Percentiles rank a stretch among this genome's conserved stretches.
Evolutionary conservation across 2,113 vertebrate genomes (phyloP).

Genomic region (Alligator mississippiensis): DNA sequence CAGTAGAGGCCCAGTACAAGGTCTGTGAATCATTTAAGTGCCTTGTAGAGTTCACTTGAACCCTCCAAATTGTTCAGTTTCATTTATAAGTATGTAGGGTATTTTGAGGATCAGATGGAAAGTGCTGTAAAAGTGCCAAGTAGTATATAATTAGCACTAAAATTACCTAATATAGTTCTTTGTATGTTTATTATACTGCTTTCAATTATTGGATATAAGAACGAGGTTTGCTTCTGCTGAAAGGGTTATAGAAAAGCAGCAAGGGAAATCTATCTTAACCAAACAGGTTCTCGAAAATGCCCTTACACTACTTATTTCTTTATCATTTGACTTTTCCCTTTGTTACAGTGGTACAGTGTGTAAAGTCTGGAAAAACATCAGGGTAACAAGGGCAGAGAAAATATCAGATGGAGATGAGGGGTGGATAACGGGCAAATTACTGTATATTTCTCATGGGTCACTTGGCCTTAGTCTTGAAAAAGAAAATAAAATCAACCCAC

Average conservation of each 20-base stretch:
- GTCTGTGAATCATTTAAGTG: not conserved
- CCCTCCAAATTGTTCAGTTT: constrained; percentile 66
- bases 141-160: constrained; percentile 18
- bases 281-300: constrained; percentile 26
- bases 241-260: constrained; percentile 8
- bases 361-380: constrained; percentile 74
- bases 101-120: constrained; percentile 59
- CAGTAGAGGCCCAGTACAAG: not conserved
- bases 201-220: not conserved
- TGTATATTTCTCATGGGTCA: constrained; percentile 72
- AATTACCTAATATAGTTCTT: not conserved
- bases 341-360: constrained; percentile 51
- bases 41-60: constrained; percentile 38
- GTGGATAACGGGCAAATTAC: constrained; percentile 69
- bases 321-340: constrained; percentile 64
- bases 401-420: constrained; percentile 73
- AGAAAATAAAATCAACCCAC: constrained; percentile 18
- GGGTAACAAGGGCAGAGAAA: constrained; percentile 72
- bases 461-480: constrained; percentile 69
- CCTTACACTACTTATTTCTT: constrained; percentile 4
- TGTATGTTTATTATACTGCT: not conserved
- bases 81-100: constrained; percentile 53
- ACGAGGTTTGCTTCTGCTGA: constrained; percentile 17
- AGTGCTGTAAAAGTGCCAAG: constrained; percentile 46
- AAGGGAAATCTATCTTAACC: constrained; percentile 32